Conservation (phyloP, 2,113 vertebrate genomes). For the Rattus rattus region DNA sequence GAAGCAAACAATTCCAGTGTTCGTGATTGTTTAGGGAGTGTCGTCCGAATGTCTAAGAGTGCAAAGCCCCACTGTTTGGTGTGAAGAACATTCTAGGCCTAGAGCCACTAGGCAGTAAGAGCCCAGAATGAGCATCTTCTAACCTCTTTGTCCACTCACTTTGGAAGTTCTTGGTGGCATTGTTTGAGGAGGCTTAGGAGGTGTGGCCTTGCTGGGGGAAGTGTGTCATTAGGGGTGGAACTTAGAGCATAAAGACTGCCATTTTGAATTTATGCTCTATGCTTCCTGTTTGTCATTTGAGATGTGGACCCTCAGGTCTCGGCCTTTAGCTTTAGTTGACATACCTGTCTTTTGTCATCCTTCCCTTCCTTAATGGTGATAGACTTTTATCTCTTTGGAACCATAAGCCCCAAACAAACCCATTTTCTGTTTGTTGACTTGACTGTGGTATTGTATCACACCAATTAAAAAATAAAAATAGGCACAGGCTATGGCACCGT, state of each 20-base stretch:
- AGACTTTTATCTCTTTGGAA: not conserved
- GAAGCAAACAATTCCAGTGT: not conserved
- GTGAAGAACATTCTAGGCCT: not conserved
- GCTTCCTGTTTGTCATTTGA: not conserved
- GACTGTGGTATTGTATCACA: not conserved
- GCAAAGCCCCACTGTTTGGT: rapidly evolving
- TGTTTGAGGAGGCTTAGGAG: not conserved
- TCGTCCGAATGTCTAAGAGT: not conserved
- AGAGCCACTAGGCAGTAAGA: too few relatives aligned
- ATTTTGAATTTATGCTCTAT: not conserved
- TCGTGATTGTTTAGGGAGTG: not conserved
- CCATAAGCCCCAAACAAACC: not conserved
- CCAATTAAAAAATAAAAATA: not conserved
- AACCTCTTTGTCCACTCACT: too few relatives aligned
- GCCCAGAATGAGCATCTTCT: too few relatives aligned
- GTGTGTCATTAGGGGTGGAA: not conserved
- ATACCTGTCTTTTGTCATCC: not conserved
- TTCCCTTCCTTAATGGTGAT: not conserved
- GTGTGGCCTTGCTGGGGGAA: not conserved
- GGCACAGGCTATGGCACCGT: not conserved
- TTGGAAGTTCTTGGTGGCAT: not conserved
- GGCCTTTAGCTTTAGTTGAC: not conserved
- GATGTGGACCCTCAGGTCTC: not conserved
- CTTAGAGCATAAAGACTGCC: not conserved
- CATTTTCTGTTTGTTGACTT: not conserved